Evolutionary conservation across 2,797 vertebrate species (phyloP).

Genomic region (Muscicapa comitata): DNA sequence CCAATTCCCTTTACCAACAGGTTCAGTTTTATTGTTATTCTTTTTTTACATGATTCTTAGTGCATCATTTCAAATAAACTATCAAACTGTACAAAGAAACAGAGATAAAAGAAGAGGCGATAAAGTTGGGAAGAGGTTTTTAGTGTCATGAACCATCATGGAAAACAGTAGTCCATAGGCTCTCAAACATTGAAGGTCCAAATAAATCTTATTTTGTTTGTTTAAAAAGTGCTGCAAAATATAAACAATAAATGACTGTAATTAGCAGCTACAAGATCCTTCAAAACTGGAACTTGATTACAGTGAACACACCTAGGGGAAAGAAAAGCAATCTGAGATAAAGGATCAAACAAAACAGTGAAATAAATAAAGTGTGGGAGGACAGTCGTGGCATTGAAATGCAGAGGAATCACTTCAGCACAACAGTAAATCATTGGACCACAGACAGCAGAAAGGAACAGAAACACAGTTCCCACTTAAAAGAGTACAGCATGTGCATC

Average conservation of each 20-base stretch:
- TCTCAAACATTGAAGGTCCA: slow-evolving; percentile 11
- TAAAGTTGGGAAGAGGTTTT: slow-evolving; percentile 50
- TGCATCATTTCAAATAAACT: slow-evolving; percentile 71
- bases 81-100: slow-evolving; percentile 73
- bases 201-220: slow-evolving; percentile 28
- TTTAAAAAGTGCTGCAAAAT: slow-evolving; percentile 63
- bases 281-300: slow-evolving; percentile 66
- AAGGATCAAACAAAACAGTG: not conserved
- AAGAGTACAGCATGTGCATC: slow-evolving; percentile 4
- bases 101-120: slow-evolving; percentile 63
- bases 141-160: slow-evolving; percentile 46
- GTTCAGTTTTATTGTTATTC: slow-evolving; percentile 64
- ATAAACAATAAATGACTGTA: slow-evolving; percentile 55
- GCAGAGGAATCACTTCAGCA: slow-evolving; percentile 45
- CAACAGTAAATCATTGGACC: slow-evolving; percentile 45
- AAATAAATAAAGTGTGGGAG: slow-evolving; percentile 48
- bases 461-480: slow-evolving; percentile 37
- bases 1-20: slow-evolving; percentile 63
- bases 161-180: slow-evolving; percentile 50
- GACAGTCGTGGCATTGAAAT: not conserved
- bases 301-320: slow-evolving; percentile 24
- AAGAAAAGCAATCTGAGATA: slow-evolving; percentile 21
- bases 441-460: slow-evolving; percentile 55
- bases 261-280: slow-evolving; percentile 71
- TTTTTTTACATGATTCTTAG: slow-evolving; percentile 66